phyloP scores from a whole-genome alignment of 1,140 invertebrate species.

The Brachionus rubens region DNA sequence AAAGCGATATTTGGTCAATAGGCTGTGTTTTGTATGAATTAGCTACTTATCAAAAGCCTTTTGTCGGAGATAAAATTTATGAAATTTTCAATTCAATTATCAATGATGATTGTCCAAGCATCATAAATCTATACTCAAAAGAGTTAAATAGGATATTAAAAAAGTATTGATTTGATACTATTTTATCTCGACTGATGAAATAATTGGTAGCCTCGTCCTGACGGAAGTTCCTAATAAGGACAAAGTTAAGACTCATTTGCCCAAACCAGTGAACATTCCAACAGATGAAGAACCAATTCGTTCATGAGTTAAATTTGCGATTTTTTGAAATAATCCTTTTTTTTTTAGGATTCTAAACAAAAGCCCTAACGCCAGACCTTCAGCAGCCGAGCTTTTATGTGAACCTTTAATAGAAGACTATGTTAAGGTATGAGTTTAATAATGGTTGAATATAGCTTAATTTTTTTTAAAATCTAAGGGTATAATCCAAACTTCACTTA shows the following conservation, averaged over 20 bases:
- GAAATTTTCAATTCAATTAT: conserved; percentile 48
- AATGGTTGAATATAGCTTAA: no score
- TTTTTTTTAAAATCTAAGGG: not conserved
- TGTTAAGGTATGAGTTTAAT: not conserved
- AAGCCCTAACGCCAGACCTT: not conserved
- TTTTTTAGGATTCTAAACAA: conserved; percentile 24
- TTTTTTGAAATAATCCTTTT: not conserved
- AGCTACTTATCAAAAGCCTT: conserved; percentile 65
- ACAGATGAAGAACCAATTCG: no score
- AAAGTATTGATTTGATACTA: not conserved
- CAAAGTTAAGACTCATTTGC: no score
- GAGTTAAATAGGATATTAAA: conserved; percentile 34
- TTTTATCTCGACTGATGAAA: no score
- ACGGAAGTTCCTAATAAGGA: no score
- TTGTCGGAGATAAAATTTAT: conserved; percentile 51
- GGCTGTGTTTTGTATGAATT: conserved; percentile 79
- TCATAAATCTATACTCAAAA: conserved; percentile 29
- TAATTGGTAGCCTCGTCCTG: no score
- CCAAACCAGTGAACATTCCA: no score
- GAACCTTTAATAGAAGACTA: conserved; percentile 12
- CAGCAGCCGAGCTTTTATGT: not conserved
- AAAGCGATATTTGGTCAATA: conserved; percentile 79
- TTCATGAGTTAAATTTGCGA: not conserved
- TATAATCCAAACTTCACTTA: not conserved
- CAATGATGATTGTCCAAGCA: conserved; percentile 32